Evolutionary conservation across 1,140 invertebrate species (phyloP).

Genomic region (Eciton burchellii): DNA sequence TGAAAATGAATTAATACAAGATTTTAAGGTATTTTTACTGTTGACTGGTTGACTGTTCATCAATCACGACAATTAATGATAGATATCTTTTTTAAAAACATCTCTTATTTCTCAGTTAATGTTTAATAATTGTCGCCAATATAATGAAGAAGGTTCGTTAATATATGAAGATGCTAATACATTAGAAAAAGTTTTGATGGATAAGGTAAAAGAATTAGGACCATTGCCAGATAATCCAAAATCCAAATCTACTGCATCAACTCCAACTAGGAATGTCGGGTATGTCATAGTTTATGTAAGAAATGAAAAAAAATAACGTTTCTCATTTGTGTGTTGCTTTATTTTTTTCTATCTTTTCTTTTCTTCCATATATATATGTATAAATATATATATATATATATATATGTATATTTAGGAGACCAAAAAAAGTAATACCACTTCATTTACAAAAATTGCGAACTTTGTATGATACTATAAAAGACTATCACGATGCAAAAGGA

Average conservation of each 20-base stretch:
- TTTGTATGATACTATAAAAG: constrained; percentile 95
- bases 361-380: too few relatives aligned
- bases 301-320: constrained; percentile 15
- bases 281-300: constrained; percentile 63
- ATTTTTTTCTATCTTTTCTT: constrained; percentile 1
- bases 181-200: constrained; percentile 93
- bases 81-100: not conserved
- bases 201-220: constrained; percentile 93
- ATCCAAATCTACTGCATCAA: constrained; percentile 79
- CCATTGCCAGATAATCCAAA: constrained; percentile 81
- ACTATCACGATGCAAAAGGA: constrained; percentile 95
- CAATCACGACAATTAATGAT: not conserved
- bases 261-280: constrained; percentile 82
- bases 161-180: constrained; percentile 97
- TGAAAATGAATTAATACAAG: constrained; percentile 89
- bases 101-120: constrained; percentile 90
- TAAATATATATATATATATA: constrained; percentile 41
- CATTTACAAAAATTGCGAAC: constrained; percentile 92
- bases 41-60: not conserved
- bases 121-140: constrained; percentile 98
- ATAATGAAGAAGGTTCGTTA: constrained; percentile 97
- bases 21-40: constrained; percentile 87
- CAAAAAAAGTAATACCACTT: constrained; percentile 86
- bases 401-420: constrained; percentile 76
- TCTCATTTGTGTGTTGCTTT: constrained; percentile 46